Conservation (phyloP, 2,797 vertebrate genomes). For the Myotis myotis region DNA sequence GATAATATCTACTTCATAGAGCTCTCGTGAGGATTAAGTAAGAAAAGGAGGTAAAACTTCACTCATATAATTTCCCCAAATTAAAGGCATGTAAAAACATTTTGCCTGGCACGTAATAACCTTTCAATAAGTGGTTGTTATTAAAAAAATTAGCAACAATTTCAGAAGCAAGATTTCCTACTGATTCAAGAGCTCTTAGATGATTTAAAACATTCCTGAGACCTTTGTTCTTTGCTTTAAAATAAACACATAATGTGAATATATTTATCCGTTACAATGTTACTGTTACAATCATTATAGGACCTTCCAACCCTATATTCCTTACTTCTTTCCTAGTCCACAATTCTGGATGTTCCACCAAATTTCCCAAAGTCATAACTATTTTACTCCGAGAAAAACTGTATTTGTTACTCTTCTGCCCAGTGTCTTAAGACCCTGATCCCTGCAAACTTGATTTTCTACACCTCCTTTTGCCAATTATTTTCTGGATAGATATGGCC, state of each 20-base stretch:
- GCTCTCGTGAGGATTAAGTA: not conserved
- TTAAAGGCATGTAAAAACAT: not conserved
- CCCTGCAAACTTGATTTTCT: not conserved
- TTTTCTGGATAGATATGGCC: not conserved
- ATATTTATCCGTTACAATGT: not conserved
- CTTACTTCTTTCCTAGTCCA: not conserved
- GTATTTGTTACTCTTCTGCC: not conserved
- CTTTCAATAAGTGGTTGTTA: not conserved
- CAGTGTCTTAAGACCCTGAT: not conserved
- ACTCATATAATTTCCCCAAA: too few relatives aligned
- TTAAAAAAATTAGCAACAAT: not conserved
- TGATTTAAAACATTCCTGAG: not conserved
- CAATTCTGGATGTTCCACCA: not conserved
- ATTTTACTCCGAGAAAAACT: not conserved
- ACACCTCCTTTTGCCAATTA: not conserved
- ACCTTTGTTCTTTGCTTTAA: not conserved
- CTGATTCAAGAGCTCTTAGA: not conserved
- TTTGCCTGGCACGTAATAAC: not conserved
- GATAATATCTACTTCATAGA: not conserved
- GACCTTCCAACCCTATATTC: not conserved
- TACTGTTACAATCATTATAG: not conserved
- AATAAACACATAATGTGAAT: not conserved
- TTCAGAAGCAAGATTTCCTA: not conserved
- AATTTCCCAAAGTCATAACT: not conserved
- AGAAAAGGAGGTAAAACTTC: too few relatives aligned